These are phyloP conservation scores for Amblyornis subalaris DNA, from an alignment of 2,113 vertebrate genomes.

Conservation along the genomic window DNA sequence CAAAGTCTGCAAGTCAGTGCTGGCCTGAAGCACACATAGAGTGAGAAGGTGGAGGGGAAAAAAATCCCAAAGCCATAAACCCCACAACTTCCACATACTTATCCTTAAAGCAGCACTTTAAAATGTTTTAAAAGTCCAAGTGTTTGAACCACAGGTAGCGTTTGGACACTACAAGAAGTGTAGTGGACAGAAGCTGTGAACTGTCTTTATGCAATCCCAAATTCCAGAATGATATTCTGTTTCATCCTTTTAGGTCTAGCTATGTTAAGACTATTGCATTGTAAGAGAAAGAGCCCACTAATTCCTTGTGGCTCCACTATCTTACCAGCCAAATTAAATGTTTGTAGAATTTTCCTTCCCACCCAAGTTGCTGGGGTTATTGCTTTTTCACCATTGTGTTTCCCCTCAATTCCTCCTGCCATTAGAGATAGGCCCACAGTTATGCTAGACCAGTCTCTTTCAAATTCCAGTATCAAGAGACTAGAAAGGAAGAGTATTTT, in stretches of 20 bases:
- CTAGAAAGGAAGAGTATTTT: not conserved
- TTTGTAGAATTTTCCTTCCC: not conserved
- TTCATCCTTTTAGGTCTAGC: not conserved
- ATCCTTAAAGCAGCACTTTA: not conserved
- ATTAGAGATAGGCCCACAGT: not conserved
- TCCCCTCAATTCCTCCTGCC: not conserved
- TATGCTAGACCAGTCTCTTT: not conserved
- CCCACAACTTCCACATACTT: not conserved
- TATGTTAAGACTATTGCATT: not conserved
- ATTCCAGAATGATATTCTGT: not conserved
- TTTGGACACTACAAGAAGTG: not conserved
- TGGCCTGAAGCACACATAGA: not conserved
- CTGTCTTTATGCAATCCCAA: not conserved
- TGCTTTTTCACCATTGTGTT: not conserved
- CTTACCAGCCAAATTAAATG: not conserved
- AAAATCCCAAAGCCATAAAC: fast-evolving
- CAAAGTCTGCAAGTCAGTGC: not conserved
- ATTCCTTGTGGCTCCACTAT: not conserved
- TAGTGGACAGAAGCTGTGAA: not conserved
- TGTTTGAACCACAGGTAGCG: not conserved
- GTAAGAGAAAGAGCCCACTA: not conserved
- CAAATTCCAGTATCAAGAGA: not conserved
- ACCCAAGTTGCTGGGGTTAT: not conserved
- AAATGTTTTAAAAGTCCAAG: not conserved
- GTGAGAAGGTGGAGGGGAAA: not conserved